Conservation (phyloP, 2,888 invertebrate genomes). For the Drosophila falleni region DNA sequence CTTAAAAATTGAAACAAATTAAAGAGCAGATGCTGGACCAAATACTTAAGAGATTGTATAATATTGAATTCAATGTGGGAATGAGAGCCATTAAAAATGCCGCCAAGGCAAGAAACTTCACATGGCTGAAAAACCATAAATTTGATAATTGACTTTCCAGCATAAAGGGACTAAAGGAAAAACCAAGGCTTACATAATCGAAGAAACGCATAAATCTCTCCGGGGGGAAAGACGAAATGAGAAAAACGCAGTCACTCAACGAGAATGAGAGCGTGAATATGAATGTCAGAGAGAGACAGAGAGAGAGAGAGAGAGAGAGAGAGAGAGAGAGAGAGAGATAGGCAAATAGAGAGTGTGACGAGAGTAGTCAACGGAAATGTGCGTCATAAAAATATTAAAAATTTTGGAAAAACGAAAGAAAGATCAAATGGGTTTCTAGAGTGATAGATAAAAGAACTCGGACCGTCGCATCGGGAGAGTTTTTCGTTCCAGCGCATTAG, state of each 20-base stretch:
- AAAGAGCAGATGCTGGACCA: constrained; percentile 60
- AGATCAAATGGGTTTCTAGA: constrained; percentile 47
- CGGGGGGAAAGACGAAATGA: constrained; percentile 29
- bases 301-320: not conserved
- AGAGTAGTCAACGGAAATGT: constrained; percentile 67
- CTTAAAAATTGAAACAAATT: constrained; percentile 76
- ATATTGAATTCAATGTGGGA: constrained; percentile 50
- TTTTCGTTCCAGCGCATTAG: constrained; percentile 70
- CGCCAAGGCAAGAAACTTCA: constrained; percentile 47
- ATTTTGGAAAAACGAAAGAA: constrained; percentile 33
- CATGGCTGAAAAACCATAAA: constrained; percentile 72
- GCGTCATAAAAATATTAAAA: constrained; percentile 81
- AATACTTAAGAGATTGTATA: constrained; percentile 9
- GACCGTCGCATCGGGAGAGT: constrained; percentile 22
- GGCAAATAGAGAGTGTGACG: constrained; percentile 10
- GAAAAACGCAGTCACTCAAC: constrained; percentile 62
- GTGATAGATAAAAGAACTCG: constrained; percentile 42
- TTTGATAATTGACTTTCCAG: constrained; percentile 81
- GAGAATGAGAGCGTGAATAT: constrained; percentile 22
- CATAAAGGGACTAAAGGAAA: constrained; percentile 40
- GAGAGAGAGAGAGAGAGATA: constrained; percentile 13
- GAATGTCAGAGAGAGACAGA: constrained; percentile 8
- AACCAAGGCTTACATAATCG: constrained; percentile 73
- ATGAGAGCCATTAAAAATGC: constrained; percentile 53
- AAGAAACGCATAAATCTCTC: constrained; percentile 77